A percentile compares a stretch with the other conserved stretches of the same genome.
Conservation (phyloP, 2,113 vertebrate species). For the Hyla sarda region DNA sequence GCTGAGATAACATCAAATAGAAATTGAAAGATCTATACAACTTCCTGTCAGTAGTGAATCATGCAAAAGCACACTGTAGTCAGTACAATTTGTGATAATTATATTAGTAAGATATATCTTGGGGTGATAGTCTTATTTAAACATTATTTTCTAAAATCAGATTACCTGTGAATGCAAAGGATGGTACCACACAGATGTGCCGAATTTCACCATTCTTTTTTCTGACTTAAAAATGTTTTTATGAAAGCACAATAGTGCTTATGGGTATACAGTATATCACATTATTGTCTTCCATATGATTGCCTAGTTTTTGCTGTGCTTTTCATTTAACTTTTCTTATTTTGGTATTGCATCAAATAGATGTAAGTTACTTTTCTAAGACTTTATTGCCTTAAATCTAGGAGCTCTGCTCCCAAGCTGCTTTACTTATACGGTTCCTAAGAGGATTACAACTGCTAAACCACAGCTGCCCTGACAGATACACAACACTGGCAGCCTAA, state of each 20-base stretch:
- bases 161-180: too few species aligned
- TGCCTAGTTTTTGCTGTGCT: background rate
- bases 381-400: slow-evolving; percentile 47
- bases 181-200: too few species aligned
- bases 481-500: slow-evolving; percentile 34
- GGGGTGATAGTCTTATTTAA: too few species aligned
- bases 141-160: too few species aligned
- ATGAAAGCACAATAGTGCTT: background rate
- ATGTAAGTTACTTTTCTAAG: slow-evolving; percentile 34
- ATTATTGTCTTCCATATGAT: background rate
- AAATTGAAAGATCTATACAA: too few species aligned
- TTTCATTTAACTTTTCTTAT: slow-evolving; percentile 9
- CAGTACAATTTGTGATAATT: too few species aligned
- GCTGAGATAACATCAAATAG: too few species aligned
- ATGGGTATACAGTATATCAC: background rate
- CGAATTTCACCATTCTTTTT: background rate
- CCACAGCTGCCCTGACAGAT: slow-evolving; percentile 40
- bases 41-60: too few species aligned
- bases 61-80: too few species aligned
- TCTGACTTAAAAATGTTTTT: background rate
- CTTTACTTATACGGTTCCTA: slow-evolving; percentile 43
- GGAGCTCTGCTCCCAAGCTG: slow-evolving; percentile 26
- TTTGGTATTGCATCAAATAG: background rate
- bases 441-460: slow-evolving; percentile 59
- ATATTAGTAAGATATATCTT: too few species aligned